Percentiles rank a stretch among this genome's conserved stretches.
phyloP scores from a whole-genome alignment of 2,113 vertebrate genomes.

The Melospiza melodia region DNA sequence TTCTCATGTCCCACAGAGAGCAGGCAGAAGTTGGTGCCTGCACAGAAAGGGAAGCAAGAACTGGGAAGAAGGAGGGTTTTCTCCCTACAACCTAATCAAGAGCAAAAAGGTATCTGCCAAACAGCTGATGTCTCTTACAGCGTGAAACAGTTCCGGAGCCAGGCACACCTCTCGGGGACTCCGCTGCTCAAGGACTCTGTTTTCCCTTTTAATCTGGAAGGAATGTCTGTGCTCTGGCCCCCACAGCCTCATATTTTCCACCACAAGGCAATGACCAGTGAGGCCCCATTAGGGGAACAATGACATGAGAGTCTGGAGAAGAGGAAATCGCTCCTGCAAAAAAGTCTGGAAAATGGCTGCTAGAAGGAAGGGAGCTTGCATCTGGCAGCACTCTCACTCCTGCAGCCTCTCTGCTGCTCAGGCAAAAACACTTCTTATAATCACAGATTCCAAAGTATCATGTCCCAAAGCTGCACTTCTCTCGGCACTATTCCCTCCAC shows the following conservation, averaged over 20 bases:
- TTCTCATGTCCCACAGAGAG: not conserved
- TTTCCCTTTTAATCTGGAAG: conserved; percentile 36
- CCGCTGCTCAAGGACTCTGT: not conserved
- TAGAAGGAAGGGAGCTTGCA: not conserved
- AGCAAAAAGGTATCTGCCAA: not conserved
- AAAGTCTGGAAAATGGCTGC: conserved; percentile 50
- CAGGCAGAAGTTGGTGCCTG: not conserved
- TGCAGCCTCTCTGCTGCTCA: not conserved
- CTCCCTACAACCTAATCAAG: not conserved
- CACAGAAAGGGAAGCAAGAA: not conserved
- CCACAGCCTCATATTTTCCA: conserved; percentile 48
- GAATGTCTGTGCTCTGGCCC: conserved; percentile 40
- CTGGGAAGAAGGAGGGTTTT: not conserved
- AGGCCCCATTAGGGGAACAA: conserved; percentile 60
- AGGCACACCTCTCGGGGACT: not conserved
- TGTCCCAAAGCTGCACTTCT: not conserved
- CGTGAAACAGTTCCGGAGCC: not conserved
- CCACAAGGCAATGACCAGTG: conserved; percentile 42
- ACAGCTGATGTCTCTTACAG: not conserved
- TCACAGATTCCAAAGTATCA: not conserved
- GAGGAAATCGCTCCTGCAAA: conserved; percentile 35
- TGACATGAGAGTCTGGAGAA: conserved; percentile 36
- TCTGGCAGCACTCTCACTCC: not conserved
- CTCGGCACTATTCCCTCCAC: not conserved
- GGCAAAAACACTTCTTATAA: not conserved